These are phyloP conservation scores for Catocala fraxini DNA, from an alignment of 2,888 invertebrate genomes.

Conservation along the genomic window DNA sequence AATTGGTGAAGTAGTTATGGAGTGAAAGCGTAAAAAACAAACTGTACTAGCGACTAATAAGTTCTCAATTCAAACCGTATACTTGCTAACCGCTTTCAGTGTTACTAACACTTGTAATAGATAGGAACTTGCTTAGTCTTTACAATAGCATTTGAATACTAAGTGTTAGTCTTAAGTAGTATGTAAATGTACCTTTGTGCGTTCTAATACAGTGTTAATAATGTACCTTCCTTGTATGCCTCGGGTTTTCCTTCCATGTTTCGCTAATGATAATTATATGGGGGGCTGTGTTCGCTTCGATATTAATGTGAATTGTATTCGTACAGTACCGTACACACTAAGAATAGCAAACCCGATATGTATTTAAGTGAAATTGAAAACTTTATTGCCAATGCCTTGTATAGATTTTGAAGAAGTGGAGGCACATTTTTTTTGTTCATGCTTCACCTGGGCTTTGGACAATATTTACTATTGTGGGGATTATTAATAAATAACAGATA, in stretches of 20 bases:
- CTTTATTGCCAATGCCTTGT: too few species aligned
- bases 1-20: too few species aligned
- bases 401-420: too few species aligned
- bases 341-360: too few species aligned
- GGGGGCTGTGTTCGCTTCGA: not conserved
- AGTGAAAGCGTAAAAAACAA: too few species aligned
- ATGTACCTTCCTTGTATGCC: conserved; percentile 45
- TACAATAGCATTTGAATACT: conserved; percentile 54
- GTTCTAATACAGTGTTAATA: conserved; percentile 43
- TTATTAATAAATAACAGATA: too few species aligned
- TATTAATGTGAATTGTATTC: not conserved
- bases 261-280: conserved; percentile 31
- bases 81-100: conserved; percentile 23
- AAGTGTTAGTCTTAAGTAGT: conserved; percentile 50
- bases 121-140: conserved; percentile 33
- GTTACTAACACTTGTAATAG: conserved; percentile 19
- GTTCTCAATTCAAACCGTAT: not conserved
- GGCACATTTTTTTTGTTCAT: too few species aligned
- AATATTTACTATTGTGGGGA: too few species aligned
- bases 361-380: too few species aligned
- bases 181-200: conserved; percentile 52
- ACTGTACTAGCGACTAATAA: too few species aligned
- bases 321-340: too few species aligned
- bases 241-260: conserved; percentile 30
- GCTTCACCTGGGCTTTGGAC: too few species aligned